Evolutionary conservation across 2,797 vertebrate species (phyloP), one percentile per base, ranked within the genome.

Genomic region (Phrynocephalus guinanensis): DNA sequence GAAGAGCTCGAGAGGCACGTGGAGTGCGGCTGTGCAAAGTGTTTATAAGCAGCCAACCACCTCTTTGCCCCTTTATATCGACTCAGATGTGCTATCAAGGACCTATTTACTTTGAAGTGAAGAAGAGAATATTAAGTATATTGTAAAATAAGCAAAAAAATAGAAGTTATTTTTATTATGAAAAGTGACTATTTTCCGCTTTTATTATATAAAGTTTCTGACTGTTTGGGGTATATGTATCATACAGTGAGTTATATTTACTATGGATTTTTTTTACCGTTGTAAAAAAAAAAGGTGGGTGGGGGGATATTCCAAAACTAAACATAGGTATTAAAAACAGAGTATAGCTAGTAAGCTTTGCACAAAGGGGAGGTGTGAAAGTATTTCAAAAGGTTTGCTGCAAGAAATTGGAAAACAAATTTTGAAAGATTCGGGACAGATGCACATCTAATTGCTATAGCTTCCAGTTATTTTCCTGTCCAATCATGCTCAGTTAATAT

Each of bases 81-180:
- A 88, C 95, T 91, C 87, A 87, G 86, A 90, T 91, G 90, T 90
- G 91, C 79, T 90, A 86, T 90, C 88, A 86, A 90, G 95, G 93
- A 96, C 90, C 92, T 92, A 67, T 93, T 93, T 96, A 91, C 93
- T 93, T 91, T 88, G 70, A 94, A 95, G 94, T 92, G 96, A 96
- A 97, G 97, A 98, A 97, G 96, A 97, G 96, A 98, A 92, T 97
- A 97, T 97, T 98, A 99, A 98, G 98, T 99, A 98, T 99, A 99
- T 99, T 99, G 99, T 99, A 99, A 99, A 98, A 99, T 99, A 98
- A 98, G 96, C 97, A 97, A 97, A 97, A 44, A 97, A 97, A 97
- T 98, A 99, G 98, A 99, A 99, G 98, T 99, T 99, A 99, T 99
- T 99, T 99, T 99, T 99, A 99, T 99, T 98, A 99, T 98, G 98